Evolutionary conservation across 2,888 invertebrate species (phyloP).

Genomic region (Seladonia tumulorum): DNA sequence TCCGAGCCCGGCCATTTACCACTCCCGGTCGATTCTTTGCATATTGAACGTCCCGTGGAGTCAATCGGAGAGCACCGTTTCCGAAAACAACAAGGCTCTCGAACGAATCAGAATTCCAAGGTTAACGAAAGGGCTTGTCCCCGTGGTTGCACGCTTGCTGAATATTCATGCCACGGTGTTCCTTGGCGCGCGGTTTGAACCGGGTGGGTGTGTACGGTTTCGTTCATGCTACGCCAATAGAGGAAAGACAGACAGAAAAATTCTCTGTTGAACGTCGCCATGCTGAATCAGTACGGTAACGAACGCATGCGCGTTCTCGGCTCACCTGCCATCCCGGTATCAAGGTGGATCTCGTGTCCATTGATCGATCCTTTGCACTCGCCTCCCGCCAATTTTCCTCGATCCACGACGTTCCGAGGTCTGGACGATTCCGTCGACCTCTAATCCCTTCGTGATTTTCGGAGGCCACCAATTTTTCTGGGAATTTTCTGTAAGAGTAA

Average conservation of each 20-base stretch:
- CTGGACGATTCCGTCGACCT: not conserved
- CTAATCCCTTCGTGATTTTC: not conserved
- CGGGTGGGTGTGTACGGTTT: slow-evolving; percentile 36
- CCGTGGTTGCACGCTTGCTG: slow-evolving; percentile 26
- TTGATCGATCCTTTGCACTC: slow-evolving; percentile 32
- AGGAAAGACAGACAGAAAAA: slow-evolving; percentile 38
- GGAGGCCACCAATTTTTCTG: not conserved
- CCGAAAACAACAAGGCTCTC: slow-evolving; percentile 8
- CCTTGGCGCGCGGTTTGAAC: not conserved
- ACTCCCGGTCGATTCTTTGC: not conserved
- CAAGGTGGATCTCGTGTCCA: slow-evolving; percentile 17
- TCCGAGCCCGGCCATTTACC: not conserved
- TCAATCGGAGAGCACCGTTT: not conserved
- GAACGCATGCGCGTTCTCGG: slow-evolving; percentile 44
- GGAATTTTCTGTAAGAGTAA: not conserved
- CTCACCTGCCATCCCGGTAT: slow-evolving; percentile 35
- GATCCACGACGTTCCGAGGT: not conserved
- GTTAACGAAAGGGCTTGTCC: slow-evolving; percentile 10
- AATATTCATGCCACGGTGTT: slow-evolving; percentile 44
- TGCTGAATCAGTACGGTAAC: slow-evolving; percentile 47
- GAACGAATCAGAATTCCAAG: slow-evolving; percentile 18
- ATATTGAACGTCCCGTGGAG: not conserved
- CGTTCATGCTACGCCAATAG: not conserved
- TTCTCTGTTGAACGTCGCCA: slow-evolving; percentile 43
- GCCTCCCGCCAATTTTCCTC: not conserved